Percentiles rank a stretch among this genome's conserved stretches.
Evolutionary conservation across 2,888 invertebrate genomes (phyloP).

Genomic region (Eupithecia exiguata): DNA sequence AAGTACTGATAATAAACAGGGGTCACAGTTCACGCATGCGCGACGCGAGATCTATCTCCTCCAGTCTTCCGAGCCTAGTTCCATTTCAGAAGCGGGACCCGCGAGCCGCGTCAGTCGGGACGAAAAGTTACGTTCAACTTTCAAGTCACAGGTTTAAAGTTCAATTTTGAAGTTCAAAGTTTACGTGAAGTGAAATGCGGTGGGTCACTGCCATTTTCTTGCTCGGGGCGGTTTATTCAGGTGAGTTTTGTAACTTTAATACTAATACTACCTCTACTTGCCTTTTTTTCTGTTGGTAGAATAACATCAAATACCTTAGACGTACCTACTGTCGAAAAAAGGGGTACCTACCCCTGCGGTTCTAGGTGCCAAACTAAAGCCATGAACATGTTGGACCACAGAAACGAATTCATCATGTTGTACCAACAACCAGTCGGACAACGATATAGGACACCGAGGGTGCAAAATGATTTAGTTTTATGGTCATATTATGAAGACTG

Average conservation of each 20-base stretch:
- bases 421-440: not conserved
- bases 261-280: not conserved
- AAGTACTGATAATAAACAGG: slow-evolving; percentile 31
- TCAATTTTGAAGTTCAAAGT: slow-evolving; percentile 25
- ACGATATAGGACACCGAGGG: not conserved
- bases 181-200: slow-evolving; percentile 58
- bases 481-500: no score
- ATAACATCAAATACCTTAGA: not conserved
- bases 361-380: not conserved
- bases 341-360: no score
- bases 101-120: slow-evolving; percentile 21
- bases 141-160: slow-evolving; percentile 15
- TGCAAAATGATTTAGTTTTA: not conserved
- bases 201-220: slow-evolving; percentile 58
- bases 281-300: not conserved
- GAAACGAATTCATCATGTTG: not conserved
- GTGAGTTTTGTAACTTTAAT: slow-evolving; percentile 53
- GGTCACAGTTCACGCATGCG: slow-evolving; percentile 41
- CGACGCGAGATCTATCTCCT: slow-evolving; percentile 15
- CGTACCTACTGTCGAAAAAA: not conserved
- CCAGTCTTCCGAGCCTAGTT: slow-evolving; percentile 15
- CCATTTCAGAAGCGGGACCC: slow-evolving; percentile 22
- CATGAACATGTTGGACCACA: not conserved
- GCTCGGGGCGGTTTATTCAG: slow-evolving; percentile 60
- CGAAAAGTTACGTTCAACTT: slow-evolving; percentile 63